Evolutionary conservation across 2,113 vertebrate species (phyloP), one percentile per base, ranked within the genome.

Genomic region (Crocuta crocuta): DNA sequence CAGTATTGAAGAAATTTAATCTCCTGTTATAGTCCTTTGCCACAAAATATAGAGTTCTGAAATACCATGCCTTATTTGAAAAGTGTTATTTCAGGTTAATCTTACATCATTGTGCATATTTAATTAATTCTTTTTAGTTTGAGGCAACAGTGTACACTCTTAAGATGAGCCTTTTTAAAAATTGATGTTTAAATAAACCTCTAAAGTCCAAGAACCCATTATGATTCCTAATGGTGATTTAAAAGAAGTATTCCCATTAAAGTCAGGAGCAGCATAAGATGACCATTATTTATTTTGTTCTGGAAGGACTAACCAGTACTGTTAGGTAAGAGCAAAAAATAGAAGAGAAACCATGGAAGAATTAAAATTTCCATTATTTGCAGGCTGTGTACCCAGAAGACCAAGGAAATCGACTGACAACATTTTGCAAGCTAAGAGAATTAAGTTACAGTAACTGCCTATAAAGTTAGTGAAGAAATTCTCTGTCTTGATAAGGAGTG

Each of bases 71-170:
- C 28, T 83, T 76, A 78, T 79, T 95, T 92, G n/a, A 73, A 90
- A 90, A 33, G 11, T 58, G 31, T 43, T 89, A 58, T 61, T 94
- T 94, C 10, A 76, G 33, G 48, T 73, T 50, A 63, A 50, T 93
- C 90, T 92, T 68, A 84, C 43, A 65, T 63, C 95, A 83, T 39
- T 70, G n/a, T 9, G 1, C 66, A 66, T 70, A 45, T 50, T 86
- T 65, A 78, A 63, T 83, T 71, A 28, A 88, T 85, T 2, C 4
- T 92, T 95, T 95, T 97, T 74, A 58, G 10, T 85, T 87, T 96
- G 89, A 82, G 53, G 13, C 48, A 84, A n/a, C 10, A 4, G 17
- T 73, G 24, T 61, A 61, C 21, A 23, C 58, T n/a, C 16, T 80
- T 94, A 89, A 83, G 31, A 45, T 85, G 23, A 93, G 10, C 71